A percentile compares a stretch with the other conserved stretches of the same genome.
phyloP scores from a whole-genome alignment of 2,888 invertebrate genomes.

The Unio delphinus region DNA sequence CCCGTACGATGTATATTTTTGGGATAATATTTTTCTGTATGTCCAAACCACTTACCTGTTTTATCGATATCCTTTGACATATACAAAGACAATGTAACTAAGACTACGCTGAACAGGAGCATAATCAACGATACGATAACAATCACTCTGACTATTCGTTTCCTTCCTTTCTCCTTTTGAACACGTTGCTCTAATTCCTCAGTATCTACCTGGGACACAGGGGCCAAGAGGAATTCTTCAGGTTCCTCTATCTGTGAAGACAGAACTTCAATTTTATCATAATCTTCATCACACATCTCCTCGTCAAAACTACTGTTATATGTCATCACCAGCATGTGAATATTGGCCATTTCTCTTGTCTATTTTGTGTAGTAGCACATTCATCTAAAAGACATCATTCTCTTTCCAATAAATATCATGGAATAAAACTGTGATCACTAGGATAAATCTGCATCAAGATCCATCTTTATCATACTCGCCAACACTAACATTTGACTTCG shows the following conservation, averaged over 20 bases:
- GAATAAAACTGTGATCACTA: no score
- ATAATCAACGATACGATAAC: slow-evolving; percentile 91
- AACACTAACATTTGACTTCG: no score
- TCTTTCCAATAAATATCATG: no score
- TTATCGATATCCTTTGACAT: slow-evolving; percentile 97
- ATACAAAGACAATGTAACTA: slow-evolving; percentile 91
- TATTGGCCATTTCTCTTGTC: no score
- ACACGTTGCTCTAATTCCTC: slow-evolving; percentile 17
- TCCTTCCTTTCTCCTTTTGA: slow-evolving; percentile 37
- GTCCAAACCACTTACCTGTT: slow-evolving; percentile 80
- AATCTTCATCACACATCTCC: slow-evolving; percentile 27
- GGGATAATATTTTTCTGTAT: no score
- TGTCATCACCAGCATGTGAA: slow-evolving; percentile 24
- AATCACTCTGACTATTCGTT: slow-evolving; percentile 79
- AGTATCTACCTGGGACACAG: slow-evolving; percentile 20
- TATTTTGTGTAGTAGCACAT: no score
- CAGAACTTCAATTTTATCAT: slow-evolving; percentile 35
- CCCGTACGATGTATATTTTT: no score
- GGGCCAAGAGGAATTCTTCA: slow-evolving; percentile 34
- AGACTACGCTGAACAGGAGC: slow-evolving; percentile 88
- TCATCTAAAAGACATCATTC: no score
- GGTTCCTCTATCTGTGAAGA: slow-evolving; percentile 29
- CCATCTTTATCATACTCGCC: no score
- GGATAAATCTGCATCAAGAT: no score
- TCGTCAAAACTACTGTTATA: slow-evolving; percentile 31